Evolutionary conservation across 2,888 invertebrate genomes (phyloP).

Genomic region (Phytoseiulus persimilis): DNA sequence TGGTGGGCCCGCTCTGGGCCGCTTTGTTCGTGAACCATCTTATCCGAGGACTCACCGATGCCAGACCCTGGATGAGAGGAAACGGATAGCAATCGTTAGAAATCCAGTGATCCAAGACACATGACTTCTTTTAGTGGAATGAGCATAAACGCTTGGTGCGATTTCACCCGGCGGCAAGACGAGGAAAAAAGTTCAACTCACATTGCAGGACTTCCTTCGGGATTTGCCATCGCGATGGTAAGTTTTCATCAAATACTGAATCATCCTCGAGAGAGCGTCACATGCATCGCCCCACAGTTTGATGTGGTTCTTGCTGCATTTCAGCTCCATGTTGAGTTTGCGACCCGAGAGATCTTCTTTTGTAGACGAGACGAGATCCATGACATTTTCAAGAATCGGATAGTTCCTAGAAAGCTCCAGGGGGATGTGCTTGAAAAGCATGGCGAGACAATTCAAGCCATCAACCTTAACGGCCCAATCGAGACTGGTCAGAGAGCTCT

Average conservation of each 20-base stretch:
- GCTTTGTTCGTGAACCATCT: conserved; percentile 7
- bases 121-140: not conserved
- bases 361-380: conserved; percentile 34
- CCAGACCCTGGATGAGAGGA: not conserved
- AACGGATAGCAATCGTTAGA: not conserved
- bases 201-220: not conserved
- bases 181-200: not conserved
- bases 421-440: conserved; percentile 6
- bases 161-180: not conserved
- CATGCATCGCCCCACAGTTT: conserved; percentile 11
- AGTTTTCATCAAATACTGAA: conserved; percentile 9
- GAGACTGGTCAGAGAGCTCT: conserved; percentile 5
- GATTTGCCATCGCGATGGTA: not conserved
- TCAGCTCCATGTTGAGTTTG: conserved; percentile 23
- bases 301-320: conserved; percentile 8
- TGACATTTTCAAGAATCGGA: conserved; percentile 9
- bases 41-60: not conserved
- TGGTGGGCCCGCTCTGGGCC: not conserved
- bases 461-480: conserved; percentile 10
- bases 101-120: not conserved
- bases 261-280: not conserved
- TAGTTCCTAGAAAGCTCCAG: conserved; percentile 9
- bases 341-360: not conserved
- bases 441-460: not conserved
- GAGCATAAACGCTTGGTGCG: too few species aligned